A percentile compares a stretch with the other conserved stretches of the same genome.
phyloP scores from a whole-genome alignment of 2,888 invertebrate genomes.

The Polietes domitor region DNA sequence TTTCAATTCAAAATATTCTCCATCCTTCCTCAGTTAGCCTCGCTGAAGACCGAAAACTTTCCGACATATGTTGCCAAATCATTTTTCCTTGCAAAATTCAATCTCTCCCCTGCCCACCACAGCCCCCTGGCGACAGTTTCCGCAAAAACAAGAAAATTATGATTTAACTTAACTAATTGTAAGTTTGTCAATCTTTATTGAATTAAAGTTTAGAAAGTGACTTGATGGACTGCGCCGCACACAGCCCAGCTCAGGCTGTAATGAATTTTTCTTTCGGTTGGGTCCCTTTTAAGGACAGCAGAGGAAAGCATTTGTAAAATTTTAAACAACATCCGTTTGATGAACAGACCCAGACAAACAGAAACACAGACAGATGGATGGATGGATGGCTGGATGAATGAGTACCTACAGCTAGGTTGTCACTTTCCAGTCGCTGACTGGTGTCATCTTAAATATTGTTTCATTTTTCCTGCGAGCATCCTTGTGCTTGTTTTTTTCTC shows the following conservation, averaged over 20 bases:
- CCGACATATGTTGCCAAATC: not conserved
- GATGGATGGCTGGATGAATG: too few relatives aligned
- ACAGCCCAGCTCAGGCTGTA: not conserved
- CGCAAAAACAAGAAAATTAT: slow-evolving; percentile 5
- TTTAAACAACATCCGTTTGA: slow-evolving; percentile 28
- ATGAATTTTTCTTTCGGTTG: not conserved
- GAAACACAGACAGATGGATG: not conserved
- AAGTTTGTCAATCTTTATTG: slow-evolving; percentile 32
- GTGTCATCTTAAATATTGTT: not conserved
- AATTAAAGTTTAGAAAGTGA: slow-evolving; percentile 6
- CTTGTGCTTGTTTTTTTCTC: not conserved
- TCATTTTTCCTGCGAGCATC: not conserved
- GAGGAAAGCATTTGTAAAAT: slow-evolving; percentile 12
- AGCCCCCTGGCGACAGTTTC: not conserved
- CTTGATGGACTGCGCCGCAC: not conserved
- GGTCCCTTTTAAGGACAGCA: not conserved
- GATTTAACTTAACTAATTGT: slow-evolving; percentile 24
- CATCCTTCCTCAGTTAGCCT: too few relatives aligned
- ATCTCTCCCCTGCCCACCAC: not conserved
- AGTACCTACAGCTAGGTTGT: not conserved
- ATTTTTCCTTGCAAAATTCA: not conserved
- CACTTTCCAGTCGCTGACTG: not conserved
- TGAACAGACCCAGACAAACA: not conserved
- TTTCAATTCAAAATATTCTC: too few relatives aligned
- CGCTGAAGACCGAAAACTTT: not conserved